phyloP scores from a whole-genome alignment of 2,113 vertebrate genomes.

The Etia nguti region DNA sequence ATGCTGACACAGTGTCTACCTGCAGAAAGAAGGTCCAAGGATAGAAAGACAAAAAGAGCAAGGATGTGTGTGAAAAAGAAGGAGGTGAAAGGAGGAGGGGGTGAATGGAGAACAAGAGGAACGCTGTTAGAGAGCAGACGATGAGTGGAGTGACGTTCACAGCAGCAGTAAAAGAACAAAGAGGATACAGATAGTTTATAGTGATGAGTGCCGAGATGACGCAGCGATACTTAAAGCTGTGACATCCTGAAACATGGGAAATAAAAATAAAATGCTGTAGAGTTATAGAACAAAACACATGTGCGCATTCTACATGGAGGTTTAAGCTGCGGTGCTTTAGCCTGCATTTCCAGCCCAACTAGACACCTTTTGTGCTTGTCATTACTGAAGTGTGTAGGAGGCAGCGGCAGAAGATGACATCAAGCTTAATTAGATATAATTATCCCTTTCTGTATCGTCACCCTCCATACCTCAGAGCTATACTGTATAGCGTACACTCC shows the following conservation, averaged over 20 bases:
- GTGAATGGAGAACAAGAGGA: conserved; percentile 16
- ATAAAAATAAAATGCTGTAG: neutral
- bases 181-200: neutral
- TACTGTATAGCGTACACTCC: neutral
- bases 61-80: neutral
- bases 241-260: neutral
- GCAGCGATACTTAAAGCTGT: neutral
- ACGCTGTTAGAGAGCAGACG: conserved; percentile 1
- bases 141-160: neutral
- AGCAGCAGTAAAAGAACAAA: neutral
- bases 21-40: neutral
- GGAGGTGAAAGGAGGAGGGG: neutral
- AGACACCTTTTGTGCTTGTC: neutral
- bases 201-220: neutral
- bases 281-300: neutral
- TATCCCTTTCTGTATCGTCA: conserved; percentile 36
- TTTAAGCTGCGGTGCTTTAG: neutral
- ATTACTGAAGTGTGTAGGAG: conserved; percentile 31
- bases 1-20: conserved; percentile 59
- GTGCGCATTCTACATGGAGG: neutral
- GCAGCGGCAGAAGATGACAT: conserved; percentile 44
- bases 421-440: conserved; percentile 65
- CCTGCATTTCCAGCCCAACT: neutral
- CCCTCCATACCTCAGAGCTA: conserved; percentile 6
- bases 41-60: neutral